Base-by-base conservation (phyloP, 2,888 invertebrate genomes). In the Apodemia zela region DNA sequence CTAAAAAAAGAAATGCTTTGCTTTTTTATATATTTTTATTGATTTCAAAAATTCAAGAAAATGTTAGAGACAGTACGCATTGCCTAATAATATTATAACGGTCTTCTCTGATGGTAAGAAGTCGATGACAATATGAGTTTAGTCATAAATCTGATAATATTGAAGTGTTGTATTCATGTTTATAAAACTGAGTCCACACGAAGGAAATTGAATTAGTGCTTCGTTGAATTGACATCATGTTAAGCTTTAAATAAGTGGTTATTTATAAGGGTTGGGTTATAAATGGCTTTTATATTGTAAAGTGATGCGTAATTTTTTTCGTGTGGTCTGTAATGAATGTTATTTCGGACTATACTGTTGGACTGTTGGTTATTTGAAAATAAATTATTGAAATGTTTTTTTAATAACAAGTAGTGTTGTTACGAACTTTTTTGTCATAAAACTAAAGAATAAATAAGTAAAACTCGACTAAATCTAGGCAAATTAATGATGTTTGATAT, bases 101-200 rank as follows among this genome's bases (percentile, higher is more conserved):
- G 74, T 75, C 74, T 80, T 78, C 66, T 69, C 66, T 70, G 80
- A 79, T 77, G 80, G 80, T 78, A 80, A 72, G 73, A 73, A 74
- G 75, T 80, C 75, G 74, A 80, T 80, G 82, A 84, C 82, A 84
- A 85, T 85, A 82, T 79, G 76, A 73, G 73, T 75, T 74, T 85
- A 80, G 79, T 76, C 77, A 77, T 83, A 81, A 75, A 75, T 78
- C 69, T 75, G 70, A 71, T 70, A 69, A 70, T 69, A 73, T 77
- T 72, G 72, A 72, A 74, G 71, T 72, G 71, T 79, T 76, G 74
- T 64, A 67, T 68, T 69, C 68, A 62, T 59, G 64, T 65, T 63
- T 64, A 63, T 64, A 65, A 57, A 63, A 54, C 63, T 59, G 65
- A 63, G 54, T 62, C 66, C 65, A 67, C 66, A 64, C 66, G 67